phyloP scores from a whole-genome alignment of 2,888 invertebrate genomes.

The Noctua fimbriata region DNA sequence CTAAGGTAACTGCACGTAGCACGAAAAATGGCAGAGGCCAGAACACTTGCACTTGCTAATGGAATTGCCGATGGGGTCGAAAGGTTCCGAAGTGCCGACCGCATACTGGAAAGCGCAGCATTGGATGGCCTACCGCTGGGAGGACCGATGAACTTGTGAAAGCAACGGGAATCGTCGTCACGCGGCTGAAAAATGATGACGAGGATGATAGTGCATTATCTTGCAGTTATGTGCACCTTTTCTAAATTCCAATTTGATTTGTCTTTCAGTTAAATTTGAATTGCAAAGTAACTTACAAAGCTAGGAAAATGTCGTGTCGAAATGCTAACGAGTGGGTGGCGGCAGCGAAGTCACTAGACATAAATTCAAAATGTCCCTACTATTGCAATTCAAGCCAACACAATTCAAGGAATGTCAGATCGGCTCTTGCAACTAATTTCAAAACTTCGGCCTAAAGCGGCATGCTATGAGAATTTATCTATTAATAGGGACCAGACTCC shows the following conservation, averaged over 20 bases:
- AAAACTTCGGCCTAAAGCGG: conserved; percentile 7
- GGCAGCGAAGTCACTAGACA: not conserved
- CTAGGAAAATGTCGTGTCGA: not conserved
- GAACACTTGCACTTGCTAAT: not conserved
- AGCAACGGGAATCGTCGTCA: not conserved
- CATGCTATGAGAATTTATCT: conserved; percentile 4
- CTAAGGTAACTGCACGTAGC: not conserved
- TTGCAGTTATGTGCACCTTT: not conserved
- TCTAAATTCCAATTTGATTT: not conserved
- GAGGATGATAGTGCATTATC: not conserved
- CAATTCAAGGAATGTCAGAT: conserved; percentile 12
- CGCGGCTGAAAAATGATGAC: not conserved
- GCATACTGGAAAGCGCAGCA: not conserved
- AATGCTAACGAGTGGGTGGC: not conserved
- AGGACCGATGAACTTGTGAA: not conserved
- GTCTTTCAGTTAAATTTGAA: not conserved
- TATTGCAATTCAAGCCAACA: conserved; percentile 24
- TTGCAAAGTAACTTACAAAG: not conserved
- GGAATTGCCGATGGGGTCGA: not conserved
- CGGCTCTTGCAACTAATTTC: conserved; percentile 26
- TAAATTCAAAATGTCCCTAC: not conserved
- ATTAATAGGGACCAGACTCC: conserved; percentile 39
- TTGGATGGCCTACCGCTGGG: not conserved
- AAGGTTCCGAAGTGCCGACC: not conserved
- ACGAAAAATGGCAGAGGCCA: not conserved